Base-by-base conservation (phyloP, 2,888 invertebrate genomes). In the Calameuta pallipes region DNA sequence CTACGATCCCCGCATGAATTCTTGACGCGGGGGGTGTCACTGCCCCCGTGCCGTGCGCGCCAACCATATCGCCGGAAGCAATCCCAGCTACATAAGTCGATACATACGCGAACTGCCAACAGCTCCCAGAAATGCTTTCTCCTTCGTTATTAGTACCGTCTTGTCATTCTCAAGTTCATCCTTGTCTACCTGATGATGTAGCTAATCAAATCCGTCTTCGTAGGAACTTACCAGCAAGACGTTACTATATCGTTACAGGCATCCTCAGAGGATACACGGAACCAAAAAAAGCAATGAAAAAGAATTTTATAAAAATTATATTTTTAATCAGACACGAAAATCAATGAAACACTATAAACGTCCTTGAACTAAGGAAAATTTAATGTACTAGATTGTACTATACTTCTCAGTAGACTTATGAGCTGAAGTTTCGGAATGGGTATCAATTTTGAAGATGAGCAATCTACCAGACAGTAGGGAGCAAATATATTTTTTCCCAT, bases 21-120 rank as follows among this genome's bases (percentile, higher is more conserved):
- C 91, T 90, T 90, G 90, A 90, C 91, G 88, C 91, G 86, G 88
- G 90, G 89, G 88, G 89, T 89, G 90, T 90, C 89, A 87, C 86
- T 84, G 86, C 87, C 87, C 85, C 87, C 90, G 86, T 89, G 90
- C 90, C 91, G 82, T 82, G 89, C 91, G 91, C 87, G 90, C 88
- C 87, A 90, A 90, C 90, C 91, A 90, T 90, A 90, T 90, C 89
- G 87, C 88, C 85, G 85, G 85, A 80, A 88, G 87, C 89, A 89
- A 90, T 89, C 86, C 90, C 86, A 87, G 87, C 87, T 84, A 86
- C 89, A 81, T 85, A 56, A 56, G 41, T 23, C 41, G 41, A 56
- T 56, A 56, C 41, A 56, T 56, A 56, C 41, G 41, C 41, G 41
- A 56, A 56, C 41, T 56, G 23, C 23, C 41, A 56, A 23, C 41